Base-by-base conservation (phyloP, 2,888 invertebrate species). In the Erynnis tages region DNA sequence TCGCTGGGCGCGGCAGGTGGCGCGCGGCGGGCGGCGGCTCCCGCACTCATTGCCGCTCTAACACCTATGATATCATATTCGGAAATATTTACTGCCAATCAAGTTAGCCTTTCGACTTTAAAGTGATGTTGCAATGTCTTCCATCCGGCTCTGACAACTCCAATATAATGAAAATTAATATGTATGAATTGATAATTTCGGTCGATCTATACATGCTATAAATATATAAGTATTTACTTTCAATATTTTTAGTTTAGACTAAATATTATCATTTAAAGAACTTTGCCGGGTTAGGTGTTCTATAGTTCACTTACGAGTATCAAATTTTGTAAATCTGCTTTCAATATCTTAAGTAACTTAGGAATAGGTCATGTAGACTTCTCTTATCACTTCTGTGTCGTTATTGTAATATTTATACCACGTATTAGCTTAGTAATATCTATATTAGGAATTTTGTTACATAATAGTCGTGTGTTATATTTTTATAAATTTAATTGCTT, bases 111-210 rank as follows among this genome's bases (percentile, higher is more conserved):
- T 44, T 44, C 43, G 35, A 43, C 37, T 27, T 27, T 19, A 35
- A 43, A 21, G 50, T 50, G 43, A 50, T 45, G 55, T 57, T 55
- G 53, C 60, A 41, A 57, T 55, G 63, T 65, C 63, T 63, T 65
- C 62, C 65, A 61, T 43, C 63, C 56, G 61, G 56, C 56, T 50
- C 27, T 13, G 43, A 44, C 43, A 21, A 43, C 49, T 43, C 13
- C 32, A 30, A 37, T 29, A 44, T 50, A 37, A 10, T 44, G 43
- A 34, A 34, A 50, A 29, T 37, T 17, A 29, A 44, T 19, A 44
- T 44, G 14, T 35, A 37, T 37, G 21, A 35, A 27, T 43, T 41
- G n/a, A 35, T 14, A 35, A 11, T 25, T 10, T 13, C 27, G 14
- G 8, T 11, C 30, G 30, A 21, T 11, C 16, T 32, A 21, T 37